phyloP scores from a whole-genome alignment of 2,113 vertebrate genomes.

The Ptilonorhynchus violaceus region DNA sequence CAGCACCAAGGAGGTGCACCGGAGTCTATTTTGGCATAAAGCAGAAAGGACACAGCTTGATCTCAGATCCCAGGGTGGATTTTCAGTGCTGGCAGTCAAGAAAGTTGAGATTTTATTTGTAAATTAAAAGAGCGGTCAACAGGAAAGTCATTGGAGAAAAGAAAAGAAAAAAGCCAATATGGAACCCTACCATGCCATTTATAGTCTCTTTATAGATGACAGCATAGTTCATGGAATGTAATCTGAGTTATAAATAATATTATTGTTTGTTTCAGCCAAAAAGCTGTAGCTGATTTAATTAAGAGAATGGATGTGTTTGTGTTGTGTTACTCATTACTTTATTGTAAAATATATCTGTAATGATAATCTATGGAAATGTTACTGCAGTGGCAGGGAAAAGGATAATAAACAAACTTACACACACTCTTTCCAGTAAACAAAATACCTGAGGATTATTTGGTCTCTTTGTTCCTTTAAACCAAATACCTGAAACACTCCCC shows the following conservation, averaged over 20 bases:
- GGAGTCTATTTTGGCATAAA: slow-evolving; percentile 54
- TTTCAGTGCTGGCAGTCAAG: slow-evolving; percentile 32
- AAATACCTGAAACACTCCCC: not conserved
- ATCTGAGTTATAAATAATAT: slow-evolving; percentile 47
- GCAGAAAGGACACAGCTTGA: slow-evolving; percentile 46
- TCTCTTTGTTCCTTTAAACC: not conserved
- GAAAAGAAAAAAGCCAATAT: not conserved
- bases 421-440: not conserved
- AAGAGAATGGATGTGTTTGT: not conserved
- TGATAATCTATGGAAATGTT: not conserved
- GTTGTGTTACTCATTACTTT: not conserved
- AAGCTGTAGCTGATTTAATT: not conserved
- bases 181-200: slow-evolving; percentile 25
- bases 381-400: not conserved
- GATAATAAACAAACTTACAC: not conserved
- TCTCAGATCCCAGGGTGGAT: slow-evolving; percentile 14
- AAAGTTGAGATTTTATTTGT: slow-evolving; percentile 24
- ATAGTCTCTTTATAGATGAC: slow-evolving; percentile 13
- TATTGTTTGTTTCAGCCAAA: slow-evolving; percentile 31
- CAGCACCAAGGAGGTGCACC: not conserved
- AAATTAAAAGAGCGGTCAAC: slow-evolving; percentile 43
- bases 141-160: not conserved
- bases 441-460: not conserved
- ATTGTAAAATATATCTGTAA: not conserved
- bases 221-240: not conserved